Evolutionary conservation across 2,113 vertebrate species (phyloP), one percentile per base, ranked within the genome.

Genomic region (Myxocyprinus asiaticus): DNA sequence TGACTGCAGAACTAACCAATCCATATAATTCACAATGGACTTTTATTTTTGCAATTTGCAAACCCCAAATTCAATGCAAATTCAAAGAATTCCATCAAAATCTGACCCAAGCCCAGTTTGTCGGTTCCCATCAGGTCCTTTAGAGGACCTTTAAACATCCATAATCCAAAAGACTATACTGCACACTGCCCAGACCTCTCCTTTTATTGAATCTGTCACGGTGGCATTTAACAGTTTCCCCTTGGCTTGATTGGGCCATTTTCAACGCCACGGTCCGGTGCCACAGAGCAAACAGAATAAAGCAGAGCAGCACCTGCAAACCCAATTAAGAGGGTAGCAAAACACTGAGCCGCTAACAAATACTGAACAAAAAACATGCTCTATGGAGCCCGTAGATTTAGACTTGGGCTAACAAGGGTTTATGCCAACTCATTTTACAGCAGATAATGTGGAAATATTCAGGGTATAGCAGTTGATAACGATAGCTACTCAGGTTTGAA

Each of bases 251-350:
- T 65, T 66, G 56, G 43, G 11, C 62, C 10, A 33, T 50, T 53
- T 45, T 66, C 43, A 67, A 45, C 22, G 11, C 4, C 43, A 48
- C 8, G 4, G 5, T 14, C 33, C 7, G 44, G 50, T 48, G 43
- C 63, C 58, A 72, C 51, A 72, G 10, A 61, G 50, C 71, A 67
- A 61, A 66, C 74, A 15, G 14, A 15, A 58, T 9, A 53, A 50
- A 55, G 22, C 22, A 33, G 22, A 33, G 51, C 68, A 17, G 11
- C 7, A 43, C 33, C 61, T 62, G 76, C 81, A 87, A 88, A 90
- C 88, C 80, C 84, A 86, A 86, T 90, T 83, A 88, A 51, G 15
- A 53, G 78, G 59, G 58, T 33, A 33, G 22, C 22, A 33, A 85
- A 82, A 82, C 81, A 17, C 68, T 47, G 70, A 78, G 77, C 66